A percentile compares a stretch with the other conserved stretches of the same genome.
Evolutionary conservation across 1,140 invertebrate species (phyloP).

Genomic region (Drosophila bipectinata): DNA sequence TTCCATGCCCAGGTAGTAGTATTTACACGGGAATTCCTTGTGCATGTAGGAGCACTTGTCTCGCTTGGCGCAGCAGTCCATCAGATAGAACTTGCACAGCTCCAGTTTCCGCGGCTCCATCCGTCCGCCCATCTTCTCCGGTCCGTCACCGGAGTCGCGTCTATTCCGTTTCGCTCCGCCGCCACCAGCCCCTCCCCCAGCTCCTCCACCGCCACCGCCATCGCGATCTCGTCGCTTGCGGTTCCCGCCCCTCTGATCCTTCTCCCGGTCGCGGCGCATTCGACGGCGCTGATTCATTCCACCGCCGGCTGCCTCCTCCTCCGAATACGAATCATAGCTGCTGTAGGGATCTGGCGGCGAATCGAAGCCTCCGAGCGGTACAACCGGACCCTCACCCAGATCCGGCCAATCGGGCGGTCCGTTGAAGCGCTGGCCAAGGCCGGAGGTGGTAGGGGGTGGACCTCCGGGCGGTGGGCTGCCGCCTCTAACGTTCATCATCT

Average conservation of each 20-base stretch:
- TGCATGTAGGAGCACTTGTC: constrained; percentile 99
- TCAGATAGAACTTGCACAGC: constrained; percentile 98
- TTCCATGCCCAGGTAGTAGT: constrained; percentile 95
- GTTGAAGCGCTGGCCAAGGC: constrained; percentile 18
- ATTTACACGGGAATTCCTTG: constrained; percentile 98
- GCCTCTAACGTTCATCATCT: constrained; percentile 91
- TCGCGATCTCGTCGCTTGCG: constrained; percentile 76
- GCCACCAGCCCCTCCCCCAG: constrained; percentile 72
- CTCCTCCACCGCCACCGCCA: constrained; percentile 47
- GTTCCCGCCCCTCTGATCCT: constrained; percentile 26
- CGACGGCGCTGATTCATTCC: constrained; percentile 70
- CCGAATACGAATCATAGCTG: constrained; percentile 85
- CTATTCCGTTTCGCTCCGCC: constrained; percentile 67
- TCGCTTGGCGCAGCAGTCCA: constrained; percentile 97
- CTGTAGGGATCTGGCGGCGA: constrained; percentile 80
- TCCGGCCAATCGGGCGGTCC: constrained; percentile 36
- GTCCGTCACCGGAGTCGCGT: constrained; percentile 82
- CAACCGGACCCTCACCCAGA: constrained; percentile 25
- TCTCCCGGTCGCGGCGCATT: constrained; percentile 49
- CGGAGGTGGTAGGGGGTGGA: constrained; percentile 31
- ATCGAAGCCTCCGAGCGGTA: constrained; percentile 67
- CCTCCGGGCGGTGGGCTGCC: constrained; percentile 86
- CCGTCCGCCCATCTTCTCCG: constrained; percentile 86
- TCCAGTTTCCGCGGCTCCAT: constrained; percentile 93
- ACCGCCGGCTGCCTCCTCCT: constrained; percentile 34